Evolutionary conservation across 2,888 invertebrate species (phyloP), one percentile per base, ranked within the genome.

Genomic region (Meandrusa payeni): DNA sequence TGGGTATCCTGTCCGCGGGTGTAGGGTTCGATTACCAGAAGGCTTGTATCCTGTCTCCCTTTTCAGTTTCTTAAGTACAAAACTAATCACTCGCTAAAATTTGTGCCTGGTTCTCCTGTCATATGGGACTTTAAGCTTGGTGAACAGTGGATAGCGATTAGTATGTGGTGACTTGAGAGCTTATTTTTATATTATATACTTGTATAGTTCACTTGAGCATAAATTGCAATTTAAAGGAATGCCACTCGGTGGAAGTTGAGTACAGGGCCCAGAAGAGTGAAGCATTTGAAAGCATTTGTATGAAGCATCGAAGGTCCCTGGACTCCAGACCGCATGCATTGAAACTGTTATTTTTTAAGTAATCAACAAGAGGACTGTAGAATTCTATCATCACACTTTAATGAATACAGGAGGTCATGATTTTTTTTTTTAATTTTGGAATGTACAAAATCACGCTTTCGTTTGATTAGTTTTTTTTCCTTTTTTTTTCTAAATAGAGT

Each of bases 361-460:
- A 72, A 75, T 76, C 72, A 69, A 75, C 36, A 76, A 73, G 79
- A 77, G 62, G 72, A 85, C 82, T 82, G 81, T 82, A 83, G 85
- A 74, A 72, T 76, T 76, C 68, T 82, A 86, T 85, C 86, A 86
- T 86, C 86, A 86, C 86, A 86, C 70, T 81, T 75, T 73, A 75
- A 69, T 73, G 72, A 69, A 73, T 58, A 61, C 72, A 71, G 73
- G 69, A 67, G 72, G 64, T 70, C 64, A 64, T 68, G 64, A 63
- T 72, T 69, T 72, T 70, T 71, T 73, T 73, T 63, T 69, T 37
- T 1, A n/a, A 22, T 38, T 81, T 78, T 76, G 77, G 77, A 85
- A 85, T 85, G 86, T 86, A 86, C 86, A 86, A 87, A 86, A 81
- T 79, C 76, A 81, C 79, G 79, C 83, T 86, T 80, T 85, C 74